These are phyloP conservation scores for Tinea trinotella DNA, from an alignment of 2,888 invertebrate genomes.

Conservation along the genomic window DNA sequence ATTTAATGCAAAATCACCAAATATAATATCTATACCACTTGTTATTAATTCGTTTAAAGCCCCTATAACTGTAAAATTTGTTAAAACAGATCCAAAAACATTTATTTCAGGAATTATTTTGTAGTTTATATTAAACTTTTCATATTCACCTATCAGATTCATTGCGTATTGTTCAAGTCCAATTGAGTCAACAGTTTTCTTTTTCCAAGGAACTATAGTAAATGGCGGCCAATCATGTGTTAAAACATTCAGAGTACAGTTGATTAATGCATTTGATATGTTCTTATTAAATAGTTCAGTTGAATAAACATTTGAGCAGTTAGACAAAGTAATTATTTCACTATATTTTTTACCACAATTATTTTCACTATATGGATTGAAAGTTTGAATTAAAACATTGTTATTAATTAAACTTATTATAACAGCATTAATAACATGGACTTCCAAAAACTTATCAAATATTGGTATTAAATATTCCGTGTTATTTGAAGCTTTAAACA, in stretches of 20 bases:
- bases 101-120: conserved; percentile 8
- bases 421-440: conserved; percentile 19
- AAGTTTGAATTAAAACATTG: conserved; percentile 19
- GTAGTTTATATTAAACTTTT: conserved; percentile 20
- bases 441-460: conserved; percentile 20
- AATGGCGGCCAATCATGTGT: conserved; percentile 21
- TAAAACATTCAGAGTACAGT: conserved; percentile 21
- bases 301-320: conserved; percentile 2
- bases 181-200: background rate
- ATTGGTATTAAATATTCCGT: background rate
- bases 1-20: conserved; percentile 21
- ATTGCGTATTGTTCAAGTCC: conserved; percentile 23
- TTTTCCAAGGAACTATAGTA: conserved; percentile 13
- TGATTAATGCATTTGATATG: conserved; percentile 16
- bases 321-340: conserved; percentile 20
- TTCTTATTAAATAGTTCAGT: background rate
- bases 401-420: conserved; percentile 17
- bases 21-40: conserved; percentile 21
- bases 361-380: conserved; percentile 21
- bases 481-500: background rate
- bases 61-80: conserved; percentile 22
- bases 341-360: conserved; percentile 21
- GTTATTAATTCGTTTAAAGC: conserved; percentile 18
- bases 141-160: conserved; percentile 14
- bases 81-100: conserved; percentile 20